Conservation (phyloP, 2,888 invertebrate genomes). For the Drosophila greeni region DNA sequence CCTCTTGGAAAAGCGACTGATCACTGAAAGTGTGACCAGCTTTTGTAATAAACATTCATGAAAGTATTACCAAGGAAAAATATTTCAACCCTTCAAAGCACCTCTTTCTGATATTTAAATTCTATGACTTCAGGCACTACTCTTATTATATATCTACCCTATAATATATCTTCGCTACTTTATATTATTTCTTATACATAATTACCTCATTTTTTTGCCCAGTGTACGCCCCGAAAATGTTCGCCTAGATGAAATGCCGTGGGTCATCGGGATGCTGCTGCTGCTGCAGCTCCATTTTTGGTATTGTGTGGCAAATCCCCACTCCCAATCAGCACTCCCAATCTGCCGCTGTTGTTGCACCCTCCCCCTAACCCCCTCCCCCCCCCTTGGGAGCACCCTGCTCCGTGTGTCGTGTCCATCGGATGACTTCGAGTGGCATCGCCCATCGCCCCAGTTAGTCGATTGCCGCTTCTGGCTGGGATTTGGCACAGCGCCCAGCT, state of each 20-base stretch:
- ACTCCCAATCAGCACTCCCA: conserved; percentile 9
- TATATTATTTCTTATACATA: too few species aligned
- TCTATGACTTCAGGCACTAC: too few species aligned
- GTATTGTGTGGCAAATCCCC: conserved; percentile 13
- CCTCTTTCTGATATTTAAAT: too few species aligned
- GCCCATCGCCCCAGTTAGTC: conserved; percentile 30
- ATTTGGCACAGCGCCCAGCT: conserved; percentile 62
- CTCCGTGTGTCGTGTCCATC: conserved; percentile 19
- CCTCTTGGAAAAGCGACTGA: too few species aligned
- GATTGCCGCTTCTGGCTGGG: conserved; percentile 35
- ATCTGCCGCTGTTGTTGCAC: not conserved
- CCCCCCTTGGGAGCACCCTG: too few species aligned
- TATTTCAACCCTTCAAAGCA: not conserved
- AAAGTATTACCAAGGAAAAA: not conserved
- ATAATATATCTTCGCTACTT: too few species aligned
- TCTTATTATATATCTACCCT: too few species aligned
- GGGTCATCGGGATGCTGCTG: conserved; percentile 15
- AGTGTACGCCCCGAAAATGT: conserved; percentile 31
- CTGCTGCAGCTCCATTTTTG: conserved; percentile 21
- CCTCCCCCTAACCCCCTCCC: not conserved
- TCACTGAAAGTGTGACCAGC: too few species aligned
- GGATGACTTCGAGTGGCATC: conserved; percentile 35
- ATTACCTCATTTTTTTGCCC: not conserved
- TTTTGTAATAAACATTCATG: too few species aligned
- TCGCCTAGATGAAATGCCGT: conserved; percentile 17